Conservation (phyloP, 2,113 vertebrate species). For the Pseudorectes ferrugineus region DNA sequence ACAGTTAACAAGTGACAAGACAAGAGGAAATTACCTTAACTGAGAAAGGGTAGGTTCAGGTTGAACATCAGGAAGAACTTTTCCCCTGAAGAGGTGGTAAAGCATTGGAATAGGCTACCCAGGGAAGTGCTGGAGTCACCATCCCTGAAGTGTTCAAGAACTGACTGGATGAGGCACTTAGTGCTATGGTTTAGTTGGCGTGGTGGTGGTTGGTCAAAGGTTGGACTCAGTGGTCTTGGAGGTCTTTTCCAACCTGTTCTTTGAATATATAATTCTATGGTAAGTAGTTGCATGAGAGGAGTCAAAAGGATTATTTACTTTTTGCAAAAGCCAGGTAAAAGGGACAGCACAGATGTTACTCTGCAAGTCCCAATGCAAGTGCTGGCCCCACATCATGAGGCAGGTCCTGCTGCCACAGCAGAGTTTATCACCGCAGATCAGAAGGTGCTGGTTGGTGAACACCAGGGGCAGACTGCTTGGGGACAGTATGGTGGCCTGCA, state of each 20-base stretch:
- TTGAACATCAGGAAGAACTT: background rate
- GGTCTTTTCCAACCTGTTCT: background rate
- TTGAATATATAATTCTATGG: background rate
- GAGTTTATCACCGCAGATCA: background rate
- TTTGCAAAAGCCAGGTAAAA: background rate
- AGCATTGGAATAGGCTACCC: background rate
- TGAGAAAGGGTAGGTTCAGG: background rate
- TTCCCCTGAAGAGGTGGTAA: background rate
- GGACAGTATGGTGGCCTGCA: background rate
- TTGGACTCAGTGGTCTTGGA: background rate
- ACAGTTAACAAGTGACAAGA: background rate
- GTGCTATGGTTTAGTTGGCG: accelerated
- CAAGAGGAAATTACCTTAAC: background rate
- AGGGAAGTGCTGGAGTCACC: background rate
- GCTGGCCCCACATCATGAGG: accelerated
- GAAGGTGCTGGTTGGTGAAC: background rate
- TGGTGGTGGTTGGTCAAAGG: background rate
- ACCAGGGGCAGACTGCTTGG: background rate
- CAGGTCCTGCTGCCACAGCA: background rate
- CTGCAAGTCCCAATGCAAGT: background rate
- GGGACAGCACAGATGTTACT: background rate
- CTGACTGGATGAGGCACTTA: background rate
- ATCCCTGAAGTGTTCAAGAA: background rate
- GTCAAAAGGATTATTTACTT: background rate
- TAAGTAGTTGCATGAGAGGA: background rate